phyloP scores from a whole-genome alignment of 2,113 vertebrate genomes.

The Corapipo altera region DNA sequence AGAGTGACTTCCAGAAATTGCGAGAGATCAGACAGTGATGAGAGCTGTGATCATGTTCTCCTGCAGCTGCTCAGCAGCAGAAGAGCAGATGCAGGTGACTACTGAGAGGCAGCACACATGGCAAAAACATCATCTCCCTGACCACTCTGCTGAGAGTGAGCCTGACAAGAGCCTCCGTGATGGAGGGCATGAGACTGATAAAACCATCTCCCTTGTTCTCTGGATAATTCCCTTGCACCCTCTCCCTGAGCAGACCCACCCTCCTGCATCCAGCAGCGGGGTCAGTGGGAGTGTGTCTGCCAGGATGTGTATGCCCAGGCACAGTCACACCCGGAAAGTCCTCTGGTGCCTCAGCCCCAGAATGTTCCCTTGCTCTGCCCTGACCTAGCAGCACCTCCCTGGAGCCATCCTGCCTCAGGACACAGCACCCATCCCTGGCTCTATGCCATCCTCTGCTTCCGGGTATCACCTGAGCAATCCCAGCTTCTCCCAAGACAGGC shows the following conservation, averaged over 20 bases:
- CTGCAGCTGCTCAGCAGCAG: neutral
- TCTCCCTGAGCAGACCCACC: neutral
- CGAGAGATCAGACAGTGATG: fast-evolving
- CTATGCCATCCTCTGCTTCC: fast-evolving
- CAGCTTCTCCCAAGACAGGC: neutral
- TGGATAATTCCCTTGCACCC: fast-evolving
- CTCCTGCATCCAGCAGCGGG: neutral
- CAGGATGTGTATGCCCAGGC: fast-evolving
- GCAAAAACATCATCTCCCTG: fast-evolving
- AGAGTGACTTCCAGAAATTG: neutral
- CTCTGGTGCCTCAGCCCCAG: fast-evolving
- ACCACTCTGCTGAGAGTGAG: neutral
- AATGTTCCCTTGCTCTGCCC: neutral
- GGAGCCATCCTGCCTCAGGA: neutral
- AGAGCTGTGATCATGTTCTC: neutral
- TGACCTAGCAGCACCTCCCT: neutral
- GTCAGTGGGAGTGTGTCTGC: fast-evolving
- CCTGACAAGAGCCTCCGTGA: fast-evolving
- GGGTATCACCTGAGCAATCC: fast-evolving
- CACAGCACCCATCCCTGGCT: too few relatives aligned
- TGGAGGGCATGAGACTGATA: neutral
- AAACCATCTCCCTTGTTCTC: neutral
- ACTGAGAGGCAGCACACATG: fast-evolving
- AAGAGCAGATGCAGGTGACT: neutral
- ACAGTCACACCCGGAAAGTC: fast-evolving